Percentiles rank a stretch among this genome's conserved stretches.
Conservation (phyloP, 1,140 invertebrate species). For the Megathymus violae region DNA sequence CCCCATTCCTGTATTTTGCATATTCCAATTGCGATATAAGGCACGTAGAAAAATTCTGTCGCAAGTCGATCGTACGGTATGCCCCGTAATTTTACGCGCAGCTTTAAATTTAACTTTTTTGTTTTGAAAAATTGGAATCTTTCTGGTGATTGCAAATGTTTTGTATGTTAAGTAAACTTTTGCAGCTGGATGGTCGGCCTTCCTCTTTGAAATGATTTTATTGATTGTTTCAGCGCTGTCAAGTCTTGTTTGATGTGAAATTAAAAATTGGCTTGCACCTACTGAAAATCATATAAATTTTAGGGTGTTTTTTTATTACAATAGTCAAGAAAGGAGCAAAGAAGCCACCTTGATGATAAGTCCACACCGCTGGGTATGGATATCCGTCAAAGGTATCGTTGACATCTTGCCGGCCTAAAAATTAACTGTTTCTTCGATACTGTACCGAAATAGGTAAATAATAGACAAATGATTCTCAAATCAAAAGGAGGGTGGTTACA, state of each 20-base stretch:
- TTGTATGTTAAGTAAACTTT: slow-evolving; percentile 7
- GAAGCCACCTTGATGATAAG: no score
- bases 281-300: no score
- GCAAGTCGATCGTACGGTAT: slow-evolving; percentile 47
- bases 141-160: slow-evolving; percentile 29
- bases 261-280: no score
- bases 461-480: no score
- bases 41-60: slow-evolving; percentile 43
- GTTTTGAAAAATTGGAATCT: slow-evolving; percentile 29
- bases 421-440: no score
- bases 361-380: no score
- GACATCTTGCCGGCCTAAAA: no score
- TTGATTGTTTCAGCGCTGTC: background rate
- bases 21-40: slow-evolving; percentile 48
- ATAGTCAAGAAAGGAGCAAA: no score
- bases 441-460: no score
- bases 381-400: no score
- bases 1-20: slow-evolving; percentile 61
- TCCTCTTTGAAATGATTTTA: background rate
- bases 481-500: no score
- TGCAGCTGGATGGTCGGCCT: background rate
- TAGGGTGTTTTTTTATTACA: no score
- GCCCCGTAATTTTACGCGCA: slow-evolving; percentile 44
- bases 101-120: slow-evolving; percentile 21
- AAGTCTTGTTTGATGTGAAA: background rate